Evolutionary conservation across 1,140 invertebrate genomes (phyloP).

Genomic region (Drosophila azteca): DNA sequence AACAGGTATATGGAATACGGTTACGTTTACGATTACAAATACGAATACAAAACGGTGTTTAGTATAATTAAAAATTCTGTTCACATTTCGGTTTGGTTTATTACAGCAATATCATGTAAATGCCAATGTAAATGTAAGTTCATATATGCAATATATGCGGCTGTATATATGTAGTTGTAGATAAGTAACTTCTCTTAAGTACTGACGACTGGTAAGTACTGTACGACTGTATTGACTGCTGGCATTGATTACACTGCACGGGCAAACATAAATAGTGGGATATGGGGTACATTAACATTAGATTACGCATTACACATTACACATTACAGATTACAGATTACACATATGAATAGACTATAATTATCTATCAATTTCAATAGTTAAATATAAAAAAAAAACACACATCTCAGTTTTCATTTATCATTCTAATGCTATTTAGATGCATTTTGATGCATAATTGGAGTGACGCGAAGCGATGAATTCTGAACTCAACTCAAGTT

Average conservation of each 20-base stretch:
- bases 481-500: slow-evolving; percentile 24
- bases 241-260: slow-evolving; percentile 32
- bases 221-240: slow-evolving; percentile 38
- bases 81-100: slow-evolving; percentile 80
- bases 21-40: slow-evolving; percentile 48
- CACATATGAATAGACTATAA: slow-evolving; percentile 69
- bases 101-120: slow-evolving; percentile 77
- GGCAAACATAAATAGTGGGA: slow-evolving; percentile 56
- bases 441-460: slow-evolving; percentile 80
- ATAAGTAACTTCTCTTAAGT: slow-evolving; percentile 56
- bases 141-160: slow-evolving; percentile 29
- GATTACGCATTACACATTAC: no score
- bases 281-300: slow-evolving; percentile 42
- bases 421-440: slow-evolving; percentile 44
- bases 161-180: slow-evolving; percentile 25
- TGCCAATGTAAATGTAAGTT: slow-evolving; percentile 57
- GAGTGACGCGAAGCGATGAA: slow-evolving; percentile 77
- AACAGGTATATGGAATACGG: slow-evolving; percentile 63
- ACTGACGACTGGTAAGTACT: slow-evolving; percentile 68
- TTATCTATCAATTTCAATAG: slow-evolving; percentile 79
- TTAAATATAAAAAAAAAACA: slow-evolving; percentile 62
- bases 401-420: slow-evolving; percentile 46
- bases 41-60: slow-evolving; percentile 78
- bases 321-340: slow-evolving; percentile 16
- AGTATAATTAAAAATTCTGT: slow-evolving; percentile 82